A percentile compares a stretch with the other conserved stretches of the same genome.
Conservation (phyloP, 2,888 invertebrate genomes). For the Lithophane socia region DNA sequence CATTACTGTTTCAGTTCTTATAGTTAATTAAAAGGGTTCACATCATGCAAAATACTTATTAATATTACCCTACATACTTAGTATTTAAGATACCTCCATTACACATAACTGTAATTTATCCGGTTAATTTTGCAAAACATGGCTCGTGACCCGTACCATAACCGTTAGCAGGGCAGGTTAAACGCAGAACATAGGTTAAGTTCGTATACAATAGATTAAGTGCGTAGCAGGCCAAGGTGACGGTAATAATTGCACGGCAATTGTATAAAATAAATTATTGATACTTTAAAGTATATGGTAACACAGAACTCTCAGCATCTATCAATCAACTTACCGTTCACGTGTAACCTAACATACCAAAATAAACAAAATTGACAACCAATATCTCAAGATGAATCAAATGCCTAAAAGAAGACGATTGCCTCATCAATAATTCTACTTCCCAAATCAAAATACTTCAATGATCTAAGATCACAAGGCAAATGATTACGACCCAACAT, state of each 20-base stretch:
- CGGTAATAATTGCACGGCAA: neutral
- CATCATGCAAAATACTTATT: neutral
- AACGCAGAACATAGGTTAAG: no score
- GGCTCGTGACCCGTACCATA: neutral
- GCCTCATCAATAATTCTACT: constrained; percentile 30
- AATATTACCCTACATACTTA: neutral
- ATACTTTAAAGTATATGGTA: neutral
- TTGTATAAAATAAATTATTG: neutral
- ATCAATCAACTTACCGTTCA: neutral
- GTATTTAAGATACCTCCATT: no score
- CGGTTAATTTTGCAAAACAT: neutral
- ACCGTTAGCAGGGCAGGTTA: neutral
- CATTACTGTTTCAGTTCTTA: neutral
- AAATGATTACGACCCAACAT: constrained; percentile 25
- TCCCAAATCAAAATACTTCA: constrained; percentile 26
- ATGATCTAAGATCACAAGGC: constrained; percentile 42
- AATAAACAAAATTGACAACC: neutral
- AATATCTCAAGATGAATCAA: constrained; percentile 4
- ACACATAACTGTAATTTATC: neutral
- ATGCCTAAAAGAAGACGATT: neutral
- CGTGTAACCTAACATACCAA: neutral
- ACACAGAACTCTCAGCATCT: neutral
- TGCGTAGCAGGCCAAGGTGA: neutral
- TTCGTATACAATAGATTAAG: no score
- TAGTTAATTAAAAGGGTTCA: neutral